phyloP scores from a whole-genome alignment of 2,888 invertebrate genomes.

The Noctua janthina region DNA sequence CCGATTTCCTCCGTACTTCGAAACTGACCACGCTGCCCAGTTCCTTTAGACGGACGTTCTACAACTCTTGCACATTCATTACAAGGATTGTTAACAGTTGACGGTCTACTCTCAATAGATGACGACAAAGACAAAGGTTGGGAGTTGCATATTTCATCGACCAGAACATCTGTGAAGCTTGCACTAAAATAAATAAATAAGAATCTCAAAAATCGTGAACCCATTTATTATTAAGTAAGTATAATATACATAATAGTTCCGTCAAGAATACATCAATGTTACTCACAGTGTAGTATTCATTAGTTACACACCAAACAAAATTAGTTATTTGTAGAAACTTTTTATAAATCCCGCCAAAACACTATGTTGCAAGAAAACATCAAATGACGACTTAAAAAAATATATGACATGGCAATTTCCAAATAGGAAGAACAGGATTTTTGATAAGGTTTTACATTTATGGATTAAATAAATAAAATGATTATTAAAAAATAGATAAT shows the following conservation, averaged over 20 bases:
- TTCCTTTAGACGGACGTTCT: conserved; percentile 77
- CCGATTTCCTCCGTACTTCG: conserved; percentile 86
- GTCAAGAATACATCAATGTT: background rate
- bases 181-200: conserved; percentile 68
- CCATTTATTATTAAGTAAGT: background rate
- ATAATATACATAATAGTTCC: background rate
- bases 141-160: conserved; percentile 80
- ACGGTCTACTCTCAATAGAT: conserved; percentile 43
- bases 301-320: background rate
- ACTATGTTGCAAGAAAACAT: background rate
- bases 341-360: conserved; percentile 51
- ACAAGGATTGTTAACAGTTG: conserved; percentile 19
- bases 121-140: conserved; percentile 83
- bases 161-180: conserved; percentile 82
- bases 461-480: background rate
- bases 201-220: background rate
- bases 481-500: background rate
- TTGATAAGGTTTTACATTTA: background rate
- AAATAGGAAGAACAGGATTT: background rate
- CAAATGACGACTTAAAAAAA: conserved; percentile 1
- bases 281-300: conserved; percentile 69
- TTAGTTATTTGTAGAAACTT: background rate
- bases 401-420: conserved; percentile 8
- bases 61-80: conserved; percentile 24
- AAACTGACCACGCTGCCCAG: conserved; percentile 82